Base-by-base conservation (phyloP, 2,797 vertebrate genomes). In the Meda fulgida region DNA sequence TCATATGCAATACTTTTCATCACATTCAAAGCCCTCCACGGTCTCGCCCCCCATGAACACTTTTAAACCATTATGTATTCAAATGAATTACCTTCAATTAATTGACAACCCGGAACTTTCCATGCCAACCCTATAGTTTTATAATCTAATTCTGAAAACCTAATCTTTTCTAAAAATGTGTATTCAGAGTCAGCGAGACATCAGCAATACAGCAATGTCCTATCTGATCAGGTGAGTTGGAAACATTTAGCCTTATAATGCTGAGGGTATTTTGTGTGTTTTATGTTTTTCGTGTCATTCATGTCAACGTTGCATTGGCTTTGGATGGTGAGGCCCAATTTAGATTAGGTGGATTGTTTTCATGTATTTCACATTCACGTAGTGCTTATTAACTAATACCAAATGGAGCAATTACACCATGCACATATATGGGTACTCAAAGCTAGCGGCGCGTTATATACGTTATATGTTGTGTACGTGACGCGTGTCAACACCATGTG, bases 401-500 rank as follows among this genome's bases (percentile, higher is more conserved):
- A 34, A 34, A 8, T 3, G 1, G 2, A 60, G n/a, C 11, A 8
- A 66, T 34, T 19, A 29, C 26, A 72, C n/a, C n/a, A 1, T 46
- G 38, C 2, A 5, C n/a, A 46, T 70, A 40, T 14, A 46, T n/a
- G 43, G 43, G 13, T 46, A 46, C 14, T 46, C 1, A 65, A 31
- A 65, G 11, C 26, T 7, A 7, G 63, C 14, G 3, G 14, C 3
- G 0, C 8, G 29, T 31, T 60, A 11, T 40, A 40, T 40, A 38
- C 43, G 14, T 16, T 48, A 16, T 48, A 16, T 1, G 69, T 16
- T 71, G 26, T 10, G 40, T 14, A 48, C 3, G 13, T 16, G 23
- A 71, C 6, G 0, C 7, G 13, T 0, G 3, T 71, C 2, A n/a
- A n/a, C n/a, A 6, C 11, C 40, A 7, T 0, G 34, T 5, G 1